Conservation (phyloP, 2,113 vertebrate genomes). For the rat (Rattus norvegicus) region DNA sequence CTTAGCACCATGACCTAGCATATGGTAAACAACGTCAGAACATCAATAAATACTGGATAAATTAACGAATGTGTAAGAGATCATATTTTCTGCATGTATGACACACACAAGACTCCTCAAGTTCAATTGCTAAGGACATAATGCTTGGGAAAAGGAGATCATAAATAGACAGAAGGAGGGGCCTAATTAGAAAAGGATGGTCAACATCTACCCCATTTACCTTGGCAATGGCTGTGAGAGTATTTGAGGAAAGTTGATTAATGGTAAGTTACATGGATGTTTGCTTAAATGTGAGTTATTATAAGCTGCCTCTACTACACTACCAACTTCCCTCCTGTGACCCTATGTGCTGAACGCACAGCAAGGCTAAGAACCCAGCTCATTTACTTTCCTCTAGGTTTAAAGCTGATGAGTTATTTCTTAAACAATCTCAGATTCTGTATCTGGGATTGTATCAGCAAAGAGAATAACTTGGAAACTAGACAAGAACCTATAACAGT, state of each 20-base stretch:
- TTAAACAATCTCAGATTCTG: neutral
- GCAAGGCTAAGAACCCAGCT: neutral
- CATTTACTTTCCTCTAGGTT: neutral
- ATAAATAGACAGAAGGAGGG: neutral
- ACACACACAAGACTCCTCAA: neutral
- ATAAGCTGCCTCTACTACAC: neutral
- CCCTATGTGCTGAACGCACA: neutral
- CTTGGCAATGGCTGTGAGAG: neutral
- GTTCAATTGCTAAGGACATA: conserved; percentile 24
- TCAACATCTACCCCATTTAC: neutral
- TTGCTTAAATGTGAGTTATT: conserved; percentile 23
- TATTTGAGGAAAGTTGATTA: neutral
- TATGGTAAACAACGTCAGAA: neutral
- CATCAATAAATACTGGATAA: neutral
- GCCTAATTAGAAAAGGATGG: neutral
- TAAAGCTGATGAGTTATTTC: neutral
- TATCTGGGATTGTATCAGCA: neutral
- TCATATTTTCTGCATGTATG: neutral
- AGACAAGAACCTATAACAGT: conserved; percentile 32
- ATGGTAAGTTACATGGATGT: neutral
- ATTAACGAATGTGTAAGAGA: conserved; percentile 9
- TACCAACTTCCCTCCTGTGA: neutral
- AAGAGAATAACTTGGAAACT: neutral
- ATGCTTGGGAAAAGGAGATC: conserved; percentile 22
- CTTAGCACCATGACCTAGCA: neutral